Evolutionary conservation across 2,797 vertebrate genomes (phyloP), one percentile per base, ranked within the genome.

Genomic region (Aldrovandia affinis): DNA sequence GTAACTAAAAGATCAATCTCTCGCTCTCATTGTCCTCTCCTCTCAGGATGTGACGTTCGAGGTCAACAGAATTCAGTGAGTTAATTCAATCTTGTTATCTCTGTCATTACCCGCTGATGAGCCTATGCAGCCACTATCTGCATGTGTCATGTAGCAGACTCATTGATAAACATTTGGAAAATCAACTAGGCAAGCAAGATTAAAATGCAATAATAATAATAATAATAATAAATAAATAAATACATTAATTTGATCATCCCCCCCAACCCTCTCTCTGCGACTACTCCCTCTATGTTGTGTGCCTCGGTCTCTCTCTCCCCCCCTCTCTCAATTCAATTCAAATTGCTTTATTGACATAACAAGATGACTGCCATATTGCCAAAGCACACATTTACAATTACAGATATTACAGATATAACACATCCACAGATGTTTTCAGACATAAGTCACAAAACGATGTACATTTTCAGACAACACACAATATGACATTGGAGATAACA

Each of bases 21-120:
- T 61, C 0, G 75, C 9, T 83, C 22, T 59, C 78, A 87, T 86
- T 15, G 77, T 88, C 78, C 81, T 59, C 89, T 84, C 15, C 28
- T 85, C 77, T 68, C 87, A 96, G 95, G 93, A 93, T 84, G 92
- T 88, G 55, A 36, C 83, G 50, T 86, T 89, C n/a, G 93, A 94
- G 63, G 44, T 91, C 63, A 89, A 90, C 18, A 91, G 52, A 90
- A 92, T 94, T 83, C 92, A 90, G 95, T 96, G 88, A 96, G 95
- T 94, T 78, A 63, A 78, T 57, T 22, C 10, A 22, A 44, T 78
- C 8, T 78, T 57, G 7, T 61, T 78, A 65, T 28, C 25, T 6
- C n/a, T 42, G 55, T 7, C 80, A 75, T 50, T 68, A 78, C 22
- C 78, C 68, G 5, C 63, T 77, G 78, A 55, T 75, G 28, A 57